phyloP scores from a whole-genome alignment of 2,797 vertebrate species.

The Rhadinocentrus ornatus region DNA sequence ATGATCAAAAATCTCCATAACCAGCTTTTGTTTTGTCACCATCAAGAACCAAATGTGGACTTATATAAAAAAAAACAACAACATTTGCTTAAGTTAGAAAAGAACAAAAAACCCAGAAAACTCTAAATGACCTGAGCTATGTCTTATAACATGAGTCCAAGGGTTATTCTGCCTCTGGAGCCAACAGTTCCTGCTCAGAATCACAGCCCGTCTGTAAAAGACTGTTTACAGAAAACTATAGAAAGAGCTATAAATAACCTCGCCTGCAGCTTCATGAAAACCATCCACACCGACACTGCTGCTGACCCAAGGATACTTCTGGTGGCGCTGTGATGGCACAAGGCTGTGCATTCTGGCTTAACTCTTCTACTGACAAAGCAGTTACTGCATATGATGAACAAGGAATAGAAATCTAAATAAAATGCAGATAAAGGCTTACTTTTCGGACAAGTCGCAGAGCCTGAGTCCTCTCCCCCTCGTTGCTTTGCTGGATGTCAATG shows the following conservation, averaged over 20 bases:
- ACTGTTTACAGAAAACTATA: slow-evolving; percentile 78
- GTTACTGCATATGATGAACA: neutral
- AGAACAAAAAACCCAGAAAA: neutral
- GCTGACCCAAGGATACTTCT: slow-evolving; percentile 43
- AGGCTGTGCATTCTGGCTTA: slow-evolving; percentile 16
- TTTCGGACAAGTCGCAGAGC: slow-evolving; percentile 97
- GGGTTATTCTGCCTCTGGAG: slow-evolving; percentile 30
- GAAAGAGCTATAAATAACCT: slow-evolving; percentile 71
- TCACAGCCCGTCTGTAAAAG: slow-evolving; percentile 38
- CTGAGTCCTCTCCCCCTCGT: slow-evolving; percentile 98
- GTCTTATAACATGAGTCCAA: slow-evolving; percentile 14
- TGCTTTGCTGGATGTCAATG: slow-evolving; percentile 99
- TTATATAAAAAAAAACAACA: neutral
- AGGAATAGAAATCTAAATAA: neutral
- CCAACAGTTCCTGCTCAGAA: slow-evolving; percentile 42
- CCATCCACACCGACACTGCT: slow-evolving; percentile 43
- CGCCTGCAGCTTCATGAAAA: slow-evolving; percentile 49
- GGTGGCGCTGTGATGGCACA: slow-evolving; percentile 25
- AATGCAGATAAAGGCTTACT: slow-evolving; percentile 77
- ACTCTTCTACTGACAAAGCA: slow-evolving; percentile 1
- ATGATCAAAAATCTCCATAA: too few species aligned
- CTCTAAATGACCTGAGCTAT: neutral
- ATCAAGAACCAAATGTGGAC: neutral
- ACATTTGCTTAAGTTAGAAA: neutral
- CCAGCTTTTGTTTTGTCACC: neutral